Conservation (phyloP, 2,113 vertebrate genomes). For the Pipa parva region DNA sequence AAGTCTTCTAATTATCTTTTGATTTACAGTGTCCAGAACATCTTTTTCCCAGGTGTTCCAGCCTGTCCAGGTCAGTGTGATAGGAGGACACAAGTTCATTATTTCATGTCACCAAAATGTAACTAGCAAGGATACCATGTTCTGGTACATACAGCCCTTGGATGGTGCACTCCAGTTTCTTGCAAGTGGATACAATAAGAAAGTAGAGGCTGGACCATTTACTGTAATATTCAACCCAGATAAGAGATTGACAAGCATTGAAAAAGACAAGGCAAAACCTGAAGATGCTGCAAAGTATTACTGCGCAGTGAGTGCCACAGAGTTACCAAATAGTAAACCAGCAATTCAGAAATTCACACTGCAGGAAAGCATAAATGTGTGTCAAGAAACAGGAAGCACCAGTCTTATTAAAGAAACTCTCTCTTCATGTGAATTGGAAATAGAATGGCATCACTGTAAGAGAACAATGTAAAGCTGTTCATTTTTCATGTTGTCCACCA, state of each 20-base stretch:
- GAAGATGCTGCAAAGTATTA: conserved; percentile 6
- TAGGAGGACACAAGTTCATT: conserved; percentile 3
- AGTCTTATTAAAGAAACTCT: too few relatives aligned
- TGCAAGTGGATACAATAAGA: background rate
- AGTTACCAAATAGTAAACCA: background rate
- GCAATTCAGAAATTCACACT: background rate
- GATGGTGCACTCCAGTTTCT: background rate
- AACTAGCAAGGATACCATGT: conserved; percentile 10
- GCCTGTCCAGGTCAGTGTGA: background rate
- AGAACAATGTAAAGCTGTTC: too few relatives aligned
- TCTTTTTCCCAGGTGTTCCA: conserved; percentile 15
- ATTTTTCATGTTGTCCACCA: too few relatives aligned
- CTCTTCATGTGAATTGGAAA: too few relatives aligned
- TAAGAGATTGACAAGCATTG: background rate
- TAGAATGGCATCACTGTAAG: too few relatives aligned
- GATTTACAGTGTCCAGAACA: background rate
- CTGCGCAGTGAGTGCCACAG: conserved; percentile 31
- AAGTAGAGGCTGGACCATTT: conserved; percentile 7
- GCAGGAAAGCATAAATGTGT: too few relatives aligned
- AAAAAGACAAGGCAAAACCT: background rate
- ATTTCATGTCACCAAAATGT: conserved; percentile 15
- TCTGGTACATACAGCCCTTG: conserved; percentile 31
- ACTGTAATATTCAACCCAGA: background rate
- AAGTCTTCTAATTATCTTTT: background rate
- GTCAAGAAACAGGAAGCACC: too few relatives aligned